Conservation (phyloP, 2,113 vertebrate species). For the Pseudopipra pipra region DNA sequence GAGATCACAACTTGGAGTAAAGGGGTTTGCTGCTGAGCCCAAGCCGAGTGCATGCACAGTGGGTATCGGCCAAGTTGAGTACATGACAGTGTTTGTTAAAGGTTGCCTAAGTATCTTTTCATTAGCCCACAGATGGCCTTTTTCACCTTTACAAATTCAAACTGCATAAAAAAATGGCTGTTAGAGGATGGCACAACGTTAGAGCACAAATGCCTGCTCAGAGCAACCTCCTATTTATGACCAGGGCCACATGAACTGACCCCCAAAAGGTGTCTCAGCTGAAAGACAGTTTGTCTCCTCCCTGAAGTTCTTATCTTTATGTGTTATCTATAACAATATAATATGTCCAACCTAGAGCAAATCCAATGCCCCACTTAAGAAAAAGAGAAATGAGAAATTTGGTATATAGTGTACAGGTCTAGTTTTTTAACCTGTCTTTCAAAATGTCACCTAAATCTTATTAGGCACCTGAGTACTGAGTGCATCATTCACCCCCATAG, state of each 20-base stretch:
- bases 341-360: background rate
- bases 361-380: background rate
- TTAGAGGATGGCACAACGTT: background rate
- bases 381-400: background rate
- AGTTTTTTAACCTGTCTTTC: background rate
- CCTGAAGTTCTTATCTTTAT: background rate
- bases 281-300: background rate
- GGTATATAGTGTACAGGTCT: background rate
- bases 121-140: background rate
- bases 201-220: background rate
- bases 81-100: background rate
- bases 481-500: fast-evolving
- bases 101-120: background rate
- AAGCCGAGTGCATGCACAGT: conserved; percentile 2
- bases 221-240: background rate
- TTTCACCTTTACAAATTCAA: background rate
- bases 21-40: conserved; percentile 1
- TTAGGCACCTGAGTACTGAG: fast-evolving
- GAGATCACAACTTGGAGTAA: background rate
- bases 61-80: background rate
- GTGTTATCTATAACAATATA: background rate
- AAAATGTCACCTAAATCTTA: background rate
- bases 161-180: background rate
- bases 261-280: background rate
- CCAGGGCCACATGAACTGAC: background rate